Percentiles rank a stretch among this genome's conserved stretches.
Evolutionary conservation across 2,888 invertebrate species (phyloP).

Genomic region (Amitus sp.): DNA sequence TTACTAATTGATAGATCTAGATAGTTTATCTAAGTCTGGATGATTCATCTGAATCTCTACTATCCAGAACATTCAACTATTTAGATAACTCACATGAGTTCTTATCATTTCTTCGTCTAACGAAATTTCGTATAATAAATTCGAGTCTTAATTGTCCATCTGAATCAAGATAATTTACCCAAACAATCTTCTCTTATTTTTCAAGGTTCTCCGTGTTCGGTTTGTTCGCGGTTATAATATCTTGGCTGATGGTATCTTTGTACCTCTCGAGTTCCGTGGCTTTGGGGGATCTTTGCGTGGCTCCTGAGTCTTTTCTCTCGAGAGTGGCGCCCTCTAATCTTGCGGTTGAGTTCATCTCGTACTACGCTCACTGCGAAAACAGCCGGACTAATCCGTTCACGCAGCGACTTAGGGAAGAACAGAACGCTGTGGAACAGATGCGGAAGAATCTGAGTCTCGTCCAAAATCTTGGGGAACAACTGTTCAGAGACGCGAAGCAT

Average conservation of each 20-base stretch:
- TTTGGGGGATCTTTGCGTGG: slow-evolving; percentile 85
- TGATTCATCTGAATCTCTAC: too few species aligned
- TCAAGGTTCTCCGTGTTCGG: slow-evolving; percentile 84
- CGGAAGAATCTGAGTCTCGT: slow-evolving; percentile 67
- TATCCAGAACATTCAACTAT: too few species aligned
- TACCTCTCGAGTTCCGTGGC: slow-evolving; percentile 88
- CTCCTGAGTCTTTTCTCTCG: slow-evolving; percentile 83
- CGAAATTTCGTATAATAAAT: too few species aligned
- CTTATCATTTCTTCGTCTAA: too few species aligned
- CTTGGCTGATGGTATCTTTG: slow-evolving; percentile 89
- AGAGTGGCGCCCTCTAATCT: slow-evolving; percentile 57
- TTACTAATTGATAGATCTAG: too few species aligned
- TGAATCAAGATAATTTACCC: too few species aligned
- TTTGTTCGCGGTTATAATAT: slow-evolving; percentile 85
- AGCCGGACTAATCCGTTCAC: slow-evolving; percentile 83
- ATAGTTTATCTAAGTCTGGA: too few species aligned
- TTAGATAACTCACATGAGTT: too few species aligned
- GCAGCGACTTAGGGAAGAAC: slow-evolving; percentile 82
- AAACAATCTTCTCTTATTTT: background rate
- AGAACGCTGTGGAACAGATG: slow-evolving; percentile 73
- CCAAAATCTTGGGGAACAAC: slow-evolving; percentile 67
- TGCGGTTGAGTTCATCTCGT: slow-evolving; percentile 71
- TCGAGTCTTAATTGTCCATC: too few species aligned
- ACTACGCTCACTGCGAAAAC: slow-evolving; percentile 86
- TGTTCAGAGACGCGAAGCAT: slow-evolving; percentile 69